Conservation (phyloP, 1,140 invertebrate species). For the Heterodera carotae region DNA sequence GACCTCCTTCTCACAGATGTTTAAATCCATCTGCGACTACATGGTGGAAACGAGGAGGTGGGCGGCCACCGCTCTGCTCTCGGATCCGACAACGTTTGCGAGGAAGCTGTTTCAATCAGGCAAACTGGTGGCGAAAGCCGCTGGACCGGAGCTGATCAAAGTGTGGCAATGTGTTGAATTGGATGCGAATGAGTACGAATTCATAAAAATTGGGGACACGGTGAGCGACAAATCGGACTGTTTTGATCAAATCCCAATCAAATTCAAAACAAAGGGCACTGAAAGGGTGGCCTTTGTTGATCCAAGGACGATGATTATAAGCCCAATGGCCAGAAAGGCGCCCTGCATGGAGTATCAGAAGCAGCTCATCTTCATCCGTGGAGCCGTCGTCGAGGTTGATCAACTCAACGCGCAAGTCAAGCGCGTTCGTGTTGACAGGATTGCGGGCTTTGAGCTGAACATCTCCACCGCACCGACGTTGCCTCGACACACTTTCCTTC, state of each 20-base stretch:
- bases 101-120: constrained; percentile 8
- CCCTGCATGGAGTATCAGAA: not conserved
- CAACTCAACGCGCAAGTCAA: constrained; percentile 2
- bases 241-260: constrained; percentile 15
- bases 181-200: not conserved
- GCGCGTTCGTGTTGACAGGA: not conserved
- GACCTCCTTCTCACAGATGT: not conserved
- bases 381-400: not conserved
- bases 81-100: constrained; percentile 10
- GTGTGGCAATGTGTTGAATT: constrained; percentile 15
- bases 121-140: constrained; percentile 5
- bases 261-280: not conserved
- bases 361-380: not conserved
- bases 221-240: not conserved
- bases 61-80: not conserved
- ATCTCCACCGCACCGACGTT: not conserved
- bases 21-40: not conserved
- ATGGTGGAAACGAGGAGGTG: constrained; percentile 12
- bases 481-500: not conserved
- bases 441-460: not conserved
- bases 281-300: not conserved
- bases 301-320: constrained; percentile 11
- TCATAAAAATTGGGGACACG: not conserved
- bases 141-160: not conserved
- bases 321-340: not conserved